Conservation (phyloP, 2,888 invertebrate genomes). For the Napeogenes inachia region DNA sequence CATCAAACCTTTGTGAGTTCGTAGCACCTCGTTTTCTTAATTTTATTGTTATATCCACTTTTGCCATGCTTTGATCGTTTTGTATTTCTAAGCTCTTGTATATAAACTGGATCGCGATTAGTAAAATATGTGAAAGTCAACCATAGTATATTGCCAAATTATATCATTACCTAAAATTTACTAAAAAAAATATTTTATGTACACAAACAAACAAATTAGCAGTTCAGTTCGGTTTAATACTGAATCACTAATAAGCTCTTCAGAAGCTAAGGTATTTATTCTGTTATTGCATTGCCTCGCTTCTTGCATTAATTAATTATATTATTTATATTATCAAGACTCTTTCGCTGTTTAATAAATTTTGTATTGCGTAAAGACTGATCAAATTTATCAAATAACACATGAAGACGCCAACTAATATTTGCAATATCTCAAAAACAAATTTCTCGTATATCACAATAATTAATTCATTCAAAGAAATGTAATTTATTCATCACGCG, state of each 20-base stretch:
- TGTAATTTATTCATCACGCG: constrained; percentile 7
- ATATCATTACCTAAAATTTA: too few species aligned
- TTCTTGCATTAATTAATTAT: constrained; percentile 17
- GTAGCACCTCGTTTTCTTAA: constrained; percentile 20
- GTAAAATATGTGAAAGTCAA: too few species aligned
- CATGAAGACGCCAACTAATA: not conserved
- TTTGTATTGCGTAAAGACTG: too few species aligned
- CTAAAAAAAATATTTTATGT: too few species aligned
- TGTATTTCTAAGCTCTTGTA: constrained; percentile 3
- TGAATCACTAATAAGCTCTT: too few species aligned
- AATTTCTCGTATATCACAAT: constrained; percentile 5
- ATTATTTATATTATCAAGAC: constrained; percentile 15
- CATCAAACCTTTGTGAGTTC: constrained; percentile 35
- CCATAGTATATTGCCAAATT: too few species aligned
- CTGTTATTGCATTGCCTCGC: constrained; percentile 11
- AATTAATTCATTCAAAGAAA: constrained; percentile 4
- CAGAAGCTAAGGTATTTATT: constrained; percentile 8
- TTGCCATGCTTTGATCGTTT: constrained; percentile 18
- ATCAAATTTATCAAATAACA: too few species aligned
- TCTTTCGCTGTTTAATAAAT: constrained; percentile 10
- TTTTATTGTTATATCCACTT: constrained; percentile 25
- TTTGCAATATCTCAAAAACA: too few species aligned
- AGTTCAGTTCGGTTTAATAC: too few species aligned
- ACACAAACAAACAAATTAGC: too few species aligned
- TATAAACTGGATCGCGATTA: not conserved